Evolutionary conservation across 2,113 vertebrate species (phyloP), one percentile per base, ranked within the genome.

Genomic region (Balaenoptera acutorostrata): DNA sequence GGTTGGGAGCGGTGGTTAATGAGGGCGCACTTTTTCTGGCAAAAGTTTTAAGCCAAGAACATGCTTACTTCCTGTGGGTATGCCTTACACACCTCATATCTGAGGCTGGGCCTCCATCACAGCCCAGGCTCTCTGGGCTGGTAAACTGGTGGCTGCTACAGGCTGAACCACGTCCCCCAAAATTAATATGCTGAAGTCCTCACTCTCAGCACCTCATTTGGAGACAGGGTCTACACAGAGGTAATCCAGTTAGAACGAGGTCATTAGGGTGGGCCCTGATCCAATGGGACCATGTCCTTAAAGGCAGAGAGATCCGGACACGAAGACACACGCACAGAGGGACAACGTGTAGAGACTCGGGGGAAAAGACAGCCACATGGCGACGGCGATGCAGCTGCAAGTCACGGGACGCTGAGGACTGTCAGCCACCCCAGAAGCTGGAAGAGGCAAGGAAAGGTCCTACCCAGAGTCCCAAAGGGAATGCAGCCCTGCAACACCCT

Each of bases 371-470:
- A n/a, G 63, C 52, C 31, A 59, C 3, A 3, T 39, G 33, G 75
- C n/a, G 10, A 66, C 0, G 13, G 25, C 31, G 0, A 20, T 17
- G 36, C 3, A 2, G 39, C 39, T 52, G 3, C 0, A 8, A 49
- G 52, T 20, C 52, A 63, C 49, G 8, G 39, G 27, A 75, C 9
- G 14, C 11, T n/a, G 31, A 87, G 49, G 49, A 17, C 14, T 4
- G 11, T 52, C 8, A 13, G 59, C 66, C 29, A 59, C 21, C 23
- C n/a, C 14, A 9, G 57, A 83, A 77, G 61, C 31, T 69, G 44
- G 11, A 39, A 83, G 68, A 81, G 31, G 20, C 36, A 23, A 63
- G 27, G 25, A 36, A 95, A 25, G 20, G 20, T 52, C 49, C 49
- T 82, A 15, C 25, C 27, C 23, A 88, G 59, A 83, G 49, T 55